These are phyloP conservation scores for Muricea muricata DNA, from an alignment of 92 coral and sea anemone species.

Conservation along the genomic window DNA sequence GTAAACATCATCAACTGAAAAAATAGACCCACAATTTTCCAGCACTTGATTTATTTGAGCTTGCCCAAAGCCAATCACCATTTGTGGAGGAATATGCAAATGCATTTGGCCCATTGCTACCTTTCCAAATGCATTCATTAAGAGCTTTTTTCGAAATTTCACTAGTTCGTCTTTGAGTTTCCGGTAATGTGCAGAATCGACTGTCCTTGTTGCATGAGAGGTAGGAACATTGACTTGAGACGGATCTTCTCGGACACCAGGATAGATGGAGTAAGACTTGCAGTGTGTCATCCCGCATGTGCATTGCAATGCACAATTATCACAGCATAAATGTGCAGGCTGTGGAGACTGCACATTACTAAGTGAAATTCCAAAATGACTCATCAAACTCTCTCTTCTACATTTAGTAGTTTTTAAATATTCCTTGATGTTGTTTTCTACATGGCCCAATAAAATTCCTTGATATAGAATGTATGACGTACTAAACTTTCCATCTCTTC, in stretches of 20 bases:
- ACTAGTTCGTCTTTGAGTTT: conserved; percentile 8
- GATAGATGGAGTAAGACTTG: conserved; percentile 9
- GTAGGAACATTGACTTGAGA: conserved; percentile 5
- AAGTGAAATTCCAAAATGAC: conserved; percentile 27
- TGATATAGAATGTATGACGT: conserved; percentile 28
- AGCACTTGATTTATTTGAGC: conserved; percentile 31
- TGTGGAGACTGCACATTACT: not conserved
- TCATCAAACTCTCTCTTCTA: conserved; percentile 33
- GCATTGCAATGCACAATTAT: not conserved
- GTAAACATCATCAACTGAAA: conserved; percentile 32
- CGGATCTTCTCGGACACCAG: not conserved
- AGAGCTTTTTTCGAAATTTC: conserved; percentile 19
- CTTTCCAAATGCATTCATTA: conserved; percentile 18
- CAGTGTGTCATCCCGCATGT: not conserved
- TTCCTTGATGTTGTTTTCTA: conserved; percentile 44
- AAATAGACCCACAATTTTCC: conserved; percentile 27
- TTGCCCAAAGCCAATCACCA: conserved; percentile 31
- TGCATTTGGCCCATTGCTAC: not conserved
- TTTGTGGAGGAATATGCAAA: conserved; percentile 9
- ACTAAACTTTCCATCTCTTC: conserved; percentile 33
- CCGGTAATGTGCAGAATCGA: conserved; percentile 11
- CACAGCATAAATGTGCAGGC: not conserved
- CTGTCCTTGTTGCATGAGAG: not conserved
- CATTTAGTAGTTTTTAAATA: conserved; percentile 28
- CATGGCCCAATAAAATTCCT: conserved; percentile 34